Evolutionary conservation across 1,140 invertebrate species (phyloP), one percentile per base, ranked within the genome.

Genomic region (Scaptomyza pallida): DNA sequence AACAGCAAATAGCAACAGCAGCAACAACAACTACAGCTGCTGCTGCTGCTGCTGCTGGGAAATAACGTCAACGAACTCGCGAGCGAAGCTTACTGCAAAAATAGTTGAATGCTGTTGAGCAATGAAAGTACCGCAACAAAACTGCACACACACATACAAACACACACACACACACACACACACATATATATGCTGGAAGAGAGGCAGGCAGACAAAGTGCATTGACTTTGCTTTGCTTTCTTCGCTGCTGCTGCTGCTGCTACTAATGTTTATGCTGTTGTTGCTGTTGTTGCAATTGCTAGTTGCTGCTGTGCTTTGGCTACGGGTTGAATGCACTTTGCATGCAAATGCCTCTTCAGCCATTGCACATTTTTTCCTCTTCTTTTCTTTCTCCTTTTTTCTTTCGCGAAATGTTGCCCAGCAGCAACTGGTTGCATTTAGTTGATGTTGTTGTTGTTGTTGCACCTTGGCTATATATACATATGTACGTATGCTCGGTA

Each of bases 71-170:
- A 85, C 81, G 77, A 80, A 80, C 77, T 76, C 78, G 68, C 19
- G 65, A 71, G 45, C 57, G 45, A 63, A 63, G 57, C 56, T 47
- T 23, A 48, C 52, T 56, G 68, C 61, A 59, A 82, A 30, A 76
- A 72, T 57, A 82, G 74, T 81, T 73, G 64, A 37, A 33, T 45
- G 56, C 64, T 77, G 74, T 82, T 71, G 73, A 89, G 83, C 80
- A 89, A 89, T 83, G 85, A 89, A 89, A 89, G 83, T 89, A 89
- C 83, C 83, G 83, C 79, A 89, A 89, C 78, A 72, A 72, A 72
- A 68, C 63, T 62, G 57, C 72, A 81, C 54, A 82, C 48, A 61
- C 52, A 69, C 23, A 74, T 47, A 55, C 43, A 64, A 41, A 64
- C 19, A 69, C 10, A 40, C 13, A 54, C 8, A 43, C 30, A 47